Percentiles rank a stretch among this genome's conserved stretches.
Evolutionary conservation across 2,888 invertebrate genomes (phyloP).

Genomic region (Dexiosoma caninum): DNA sequence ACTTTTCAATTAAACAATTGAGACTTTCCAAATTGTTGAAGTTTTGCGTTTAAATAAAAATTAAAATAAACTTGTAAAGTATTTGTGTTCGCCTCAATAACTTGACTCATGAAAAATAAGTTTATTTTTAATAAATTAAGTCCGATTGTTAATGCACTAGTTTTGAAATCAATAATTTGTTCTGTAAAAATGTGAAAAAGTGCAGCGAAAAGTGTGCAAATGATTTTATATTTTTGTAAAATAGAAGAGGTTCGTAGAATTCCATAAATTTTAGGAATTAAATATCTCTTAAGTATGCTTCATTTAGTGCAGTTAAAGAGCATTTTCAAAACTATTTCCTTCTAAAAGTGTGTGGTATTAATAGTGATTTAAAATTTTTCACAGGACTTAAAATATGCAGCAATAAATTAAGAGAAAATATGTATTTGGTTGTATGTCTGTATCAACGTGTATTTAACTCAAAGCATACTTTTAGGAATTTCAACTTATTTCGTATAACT

Average conservation of each 20-base stretch:
- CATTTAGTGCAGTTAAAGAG: too few relatives aligned
- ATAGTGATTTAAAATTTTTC: too few relatives aligned
- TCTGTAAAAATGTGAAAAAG: not conserved
- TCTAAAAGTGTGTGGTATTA: too few relatives aligned
- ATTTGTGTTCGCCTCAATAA: not conserved
- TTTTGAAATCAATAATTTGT: not conserved
- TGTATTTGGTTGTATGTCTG: too few relatives aligned
- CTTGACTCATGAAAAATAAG: not conserved
- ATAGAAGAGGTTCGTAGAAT: not conserved
- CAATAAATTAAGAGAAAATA: too few relatives aligned
- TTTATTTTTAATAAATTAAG: not conserved
- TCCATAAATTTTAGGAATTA: not conserved
- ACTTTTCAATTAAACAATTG: not conserved
- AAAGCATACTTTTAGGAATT: not conserved
- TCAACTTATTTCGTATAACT: too few relatives aligned
- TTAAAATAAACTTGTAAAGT: not conserved
- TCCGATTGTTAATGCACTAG: not conserved
- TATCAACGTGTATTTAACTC: too few relatives aligned
- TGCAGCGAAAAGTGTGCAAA: not conserved
- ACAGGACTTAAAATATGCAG: too few relatives aligned
- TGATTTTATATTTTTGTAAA: too few relatives aligned
- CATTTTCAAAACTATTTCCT: too few relatives aligned
- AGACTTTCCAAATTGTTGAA: not conserved
- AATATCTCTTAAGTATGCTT: not conserved
- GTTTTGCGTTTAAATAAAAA: not conserved